Base-by-base conservation (phyloP, 2,888 invertebrate species). In the Drosophila subsilvestris region DNA sequence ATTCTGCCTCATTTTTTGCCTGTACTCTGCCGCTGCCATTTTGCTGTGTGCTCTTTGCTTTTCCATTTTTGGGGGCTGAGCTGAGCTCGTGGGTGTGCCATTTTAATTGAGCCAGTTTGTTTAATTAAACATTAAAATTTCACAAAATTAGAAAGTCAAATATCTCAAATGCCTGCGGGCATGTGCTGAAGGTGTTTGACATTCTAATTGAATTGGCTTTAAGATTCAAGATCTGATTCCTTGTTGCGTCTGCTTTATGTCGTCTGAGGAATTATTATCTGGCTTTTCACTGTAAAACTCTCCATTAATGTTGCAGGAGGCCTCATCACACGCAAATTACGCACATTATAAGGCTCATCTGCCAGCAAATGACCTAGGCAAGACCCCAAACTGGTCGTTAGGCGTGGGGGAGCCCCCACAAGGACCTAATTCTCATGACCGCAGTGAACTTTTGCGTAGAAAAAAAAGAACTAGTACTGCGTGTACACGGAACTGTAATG, bases 361-460 rank as follows among this genome's bases (percentile, higher is more conserved):
- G 44, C 63, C 32, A 51, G 37, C 65, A 60, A 83, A 77, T 74
- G 67, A 63, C 71, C 80, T 50, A 56, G 66, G 62, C 69, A 77
- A 57, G 66, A 27, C 22, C 79, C 63, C 84, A 66, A 74, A 73
- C 66, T 71, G 80, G 81, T 80, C 79, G 84, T 84, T 80, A 71
- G 63, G 14, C 58, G 59, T 25, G 25, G 29, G 6, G 22, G 5
- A 48, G 18, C 7, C 20, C 48, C 14, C 18, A 18, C 51, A 32
- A 42, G 27, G 63, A 74, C 70, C 72, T 65, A 60, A 29, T 32
- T 20, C 14, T 56, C 55, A 66, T 63, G 67, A 65, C 66, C 73
- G 63, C 56, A 55, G 22, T 54, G 63, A 80, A 61, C 83, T 80
- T 66, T 65, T 37, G 49, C 65, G 43, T 25, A 17, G 51, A 51